Evolutionary conservation across 1,140 invertebrate species (phyloP), one percentile per base, ranked within the genome.

Genomic region (Zelostemma sp.): DNA sequence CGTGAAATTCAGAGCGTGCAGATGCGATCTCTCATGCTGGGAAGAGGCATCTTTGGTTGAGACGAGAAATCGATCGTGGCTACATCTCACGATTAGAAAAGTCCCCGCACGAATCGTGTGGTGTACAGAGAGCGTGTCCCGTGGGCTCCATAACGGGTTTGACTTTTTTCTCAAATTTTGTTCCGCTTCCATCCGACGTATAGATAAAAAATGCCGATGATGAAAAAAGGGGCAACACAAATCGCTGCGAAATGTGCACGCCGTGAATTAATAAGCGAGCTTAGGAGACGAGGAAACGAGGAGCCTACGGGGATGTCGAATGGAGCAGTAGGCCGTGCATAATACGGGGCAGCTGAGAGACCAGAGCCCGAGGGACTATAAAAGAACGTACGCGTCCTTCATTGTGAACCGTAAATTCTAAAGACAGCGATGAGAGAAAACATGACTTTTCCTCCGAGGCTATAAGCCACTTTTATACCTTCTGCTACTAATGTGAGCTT

Each of bases 231-330:
- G 28, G 41, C 25, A 33, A 25, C 19, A 38, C 31, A 11, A 18
- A 15, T 56, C 57, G 68, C 68, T 49, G 9, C 71, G 60, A 77
- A 80, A 74, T 64, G 69, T 67, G 68, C 79, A 75, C 68, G 79
- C 72, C 76, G 74, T 78, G 81, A 82, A 82, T 84, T 84, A 83
- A 83, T 83, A 82, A 83, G 79, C 81, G 72, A 68, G 71, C 74
- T 80, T 75, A 70, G 65, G 45, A 64, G 67, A 67, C 62, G 68
- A 69, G 65, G 72, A 55, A 66, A 68, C 49, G 53, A 60, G 63
- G 46, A 51, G 67, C 68, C 75, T 67, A 71, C 63, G 72, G 65
- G 72, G 74, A 69, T 74, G 76, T 77, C 78, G 80, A 80, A 81
- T 73, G 74, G 74, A 68, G 76, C 73, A 75, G 63, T 75, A 69